These are phyloP conservation scores for Harmothoe impar DNA, from an alignment of 2,888 invertebrate species.

Conservation along the genomic window DNA sequence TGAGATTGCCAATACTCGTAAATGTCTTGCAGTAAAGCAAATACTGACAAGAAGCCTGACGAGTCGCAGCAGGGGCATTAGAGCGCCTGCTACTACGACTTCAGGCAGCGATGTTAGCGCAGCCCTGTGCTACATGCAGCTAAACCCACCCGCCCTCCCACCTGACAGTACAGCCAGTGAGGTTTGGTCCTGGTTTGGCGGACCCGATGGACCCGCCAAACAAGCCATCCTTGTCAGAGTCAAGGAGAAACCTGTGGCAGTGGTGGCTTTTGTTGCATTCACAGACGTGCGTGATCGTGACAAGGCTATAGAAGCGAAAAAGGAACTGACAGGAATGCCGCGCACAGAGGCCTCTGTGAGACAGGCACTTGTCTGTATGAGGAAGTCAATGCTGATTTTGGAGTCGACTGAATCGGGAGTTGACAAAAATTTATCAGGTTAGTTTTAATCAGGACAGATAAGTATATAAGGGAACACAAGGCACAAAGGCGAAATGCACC, in stretches of 20 bases:
- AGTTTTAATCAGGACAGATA: no score
- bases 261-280: constrained; percentile 22
- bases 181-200: not conserved
- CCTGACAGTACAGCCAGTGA: not conserved
- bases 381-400: not conserved
- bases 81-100: no score
- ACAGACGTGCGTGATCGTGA: not conserved
- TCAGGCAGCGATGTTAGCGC: no score
- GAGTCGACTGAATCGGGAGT: no score
- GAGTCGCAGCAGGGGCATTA: no score
- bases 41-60: no score
- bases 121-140: not conserved
- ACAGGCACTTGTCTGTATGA: no score
- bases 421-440: not conserved
- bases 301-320: not conserved
- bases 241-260: not conserved
- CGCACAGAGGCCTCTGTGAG: not conserved
- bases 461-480: no score
- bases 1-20: no score
- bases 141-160: not conserved
- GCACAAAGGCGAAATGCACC: no score
- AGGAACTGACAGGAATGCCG: not conserved
- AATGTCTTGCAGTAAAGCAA: no score
- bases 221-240: not conserved
- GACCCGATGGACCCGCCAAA: not conserved